Conservation (phyloP, 2,113 vertebrate species). For the Albula goreensis region DNA sequence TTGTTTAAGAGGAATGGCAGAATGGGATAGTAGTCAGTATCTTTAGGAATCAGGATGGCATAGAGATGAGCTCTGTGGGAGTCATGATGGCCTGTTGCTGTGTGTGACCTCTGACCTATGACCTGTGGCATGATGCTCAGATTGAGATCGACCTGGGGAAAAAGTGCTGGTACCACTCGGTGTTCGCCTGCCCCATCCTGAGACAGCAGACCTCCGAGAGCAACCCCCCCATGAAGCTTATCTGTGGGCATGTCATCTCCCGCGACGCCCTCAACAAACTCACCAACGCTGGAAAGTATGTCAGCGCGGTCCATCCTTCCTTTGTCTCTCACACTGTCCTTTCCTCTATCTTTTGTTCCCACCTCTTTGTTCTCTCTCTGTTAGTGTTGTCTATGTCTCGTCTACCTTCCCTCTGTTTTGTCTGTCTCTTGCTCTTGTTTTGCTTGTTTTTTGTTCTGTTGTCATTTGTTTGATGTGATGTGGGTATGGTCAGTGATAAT, state of each 20-base stretch:
- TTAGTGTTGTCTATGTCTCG: neutral
- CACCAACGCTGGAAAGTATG: conserved; percentile 87
- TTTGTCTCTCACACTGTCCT: neutral
- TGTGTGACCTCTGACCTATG: neutral
- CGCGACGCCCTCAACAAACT: conserved; percentile 88
- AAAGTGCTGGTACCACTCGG: conserved; percentile 91
- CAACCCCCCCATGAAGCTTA: conserved; percentile 88
- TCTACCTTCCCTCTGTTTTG: neutral
- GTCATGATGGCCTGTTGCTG: neutral
- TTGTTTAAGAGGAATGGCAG: neutral
- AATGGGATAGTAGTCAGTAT: neutral
- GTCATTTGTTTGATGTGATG: too few species aligned
- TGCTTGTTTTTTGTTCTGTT: neutral
- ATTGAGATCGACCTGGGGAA: conserved; percentile 89
- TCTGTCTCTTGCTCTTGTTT: neutral
- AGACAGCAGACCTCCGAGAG: conserved; percentile 86
- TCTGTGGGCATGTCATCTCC: conserved; percentile 88
- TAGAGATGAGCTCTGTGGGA: neutral
- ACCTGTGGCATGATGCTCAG: conserved; percentile 50
- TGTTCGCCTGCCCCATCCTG: conserved; percentile 87
- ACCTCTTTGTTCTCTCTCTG: neutral
- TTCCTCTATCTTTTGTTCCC: neutral
- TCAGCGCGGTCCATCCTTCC: neutral
- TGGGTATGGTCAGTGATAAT: too few species aligned
- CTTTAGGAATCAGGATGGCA: neutral